Percentiles rank a stretch among this genome's conserved stretches.
Evolutionary conservation across 2,888 invertebrate genomes (phyloP).

Genomic region (Eristalis tenax): DNA sequence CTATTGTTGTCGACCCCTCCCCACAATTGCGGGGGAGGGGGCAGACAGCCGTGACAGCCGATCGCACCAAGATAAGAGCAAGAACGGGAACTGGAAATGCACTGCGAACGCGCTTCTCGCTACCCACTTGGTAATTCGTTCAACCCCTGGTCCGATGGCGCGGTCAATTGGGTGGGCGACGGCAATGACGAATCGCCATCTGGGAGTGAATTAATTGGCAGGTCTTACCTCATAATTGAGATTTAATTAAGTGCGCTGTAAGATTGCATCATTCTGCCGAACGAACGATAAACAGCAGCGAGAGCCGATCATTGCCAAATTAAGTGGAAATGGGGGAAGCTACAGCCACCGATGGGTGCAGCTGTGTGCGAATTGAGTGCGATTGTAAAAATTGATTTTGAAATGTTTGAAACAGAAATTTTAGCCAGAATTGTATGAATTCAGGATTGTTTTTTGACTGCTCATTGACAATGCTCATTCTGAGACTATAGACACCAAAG

Average conservation of each 20-base stretch:
- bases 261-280: too few species aligned
- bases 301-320: too few species aligned
- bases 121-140: not conserved
- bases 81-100: not conserved
- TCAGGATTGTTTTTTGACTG: too few species aligned
- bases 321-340: too few species aligned
- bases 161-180: slow-evolving; percentile 16
- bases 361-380: too few species aligned
- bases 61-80: not conserved
- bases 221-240: slow-evolving; percentile 43
- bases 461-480: too few species aligned
- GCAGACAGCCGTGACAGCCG: not conserved
- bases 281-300: too few species aligned
- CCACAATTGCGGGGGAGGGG: slow-evolving; percentile 18
- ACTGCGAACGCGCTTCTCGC: not conserved
- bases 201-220: slow-evolving; percentile 35
- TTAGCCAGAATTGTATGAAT: too few species aligned
- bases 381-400: too few species aligned
- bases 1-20: not conserved
- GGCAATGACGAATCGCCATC: slow-evolving; percentile 29
- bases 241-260: slow-evolving; percentile 41
- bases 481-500: too few species aligned
- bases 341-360: too few species aligned
- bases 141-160: not conserved
- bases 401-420: too few species aligned